Conservation (phyloP, 2,888 invertebrate genomes). For the Hyposoter dolosus region DNA sequence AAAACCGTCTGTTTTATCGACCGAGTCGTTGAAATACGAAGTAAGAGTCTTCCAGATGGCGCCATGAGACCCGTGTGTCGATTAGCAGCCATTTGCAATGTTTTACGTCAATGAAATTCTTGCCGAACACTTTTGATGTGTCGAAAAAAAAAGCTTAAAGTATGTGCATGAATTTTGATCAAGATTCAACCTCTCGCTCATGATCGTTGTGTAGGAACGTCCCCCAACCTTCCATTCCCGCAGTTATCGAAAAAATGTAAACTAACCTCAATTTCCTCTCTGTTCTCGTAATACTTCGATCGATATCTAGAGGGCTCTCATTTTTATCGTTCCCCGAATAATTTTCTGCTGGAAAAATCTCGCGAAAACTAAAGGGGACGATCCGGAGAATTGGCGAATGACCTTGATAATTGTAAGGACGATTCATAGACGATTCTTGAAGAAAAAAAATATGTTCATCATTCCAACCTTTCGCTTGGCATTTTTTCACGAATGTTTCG, state of each 20-base stretch:
- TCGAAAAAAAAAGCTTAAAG: background rate
- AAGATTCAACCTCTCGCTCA: background rate
- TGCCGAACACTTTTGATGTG: background rate
- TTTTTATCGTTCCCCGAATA: background rate
- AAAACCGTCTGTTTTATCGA: slow-evolving; percentile 13
- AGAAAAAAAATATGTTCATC: background rate
- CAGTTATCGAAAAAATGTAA: background rate
- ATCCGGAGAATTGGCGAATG: background rate
- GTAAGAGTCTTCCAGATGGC: background rate
- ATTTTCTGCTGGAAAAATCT: background rate
- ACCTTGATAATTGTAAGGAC: background rate
- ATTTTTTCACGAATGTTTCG: background rate
- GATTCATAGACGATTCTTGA: background rate
- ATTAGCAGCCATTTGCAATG: background rate
- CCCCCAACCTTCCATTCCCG: background rate
- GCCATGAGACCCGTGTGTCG: background rate
- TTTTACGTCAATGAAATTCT: background rate
- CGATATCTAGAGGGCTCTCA: background rate
- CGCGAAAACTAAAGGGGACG: background rate
- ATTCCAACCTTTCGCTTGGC: background rate
- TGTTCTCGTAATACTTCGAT: background rate
- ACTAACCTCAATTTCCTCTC: background rate
- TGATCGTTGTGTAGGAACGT: background rate
- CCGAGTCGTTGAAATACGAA: background rate
- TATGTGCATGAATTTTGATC: background rate